A percentile compares a stretch with the other conserved stretches of the same genome.
phyloP scores from a whole-genome alignment of 2,113 vertebrate species.

The Aythya baeri region DNA sequence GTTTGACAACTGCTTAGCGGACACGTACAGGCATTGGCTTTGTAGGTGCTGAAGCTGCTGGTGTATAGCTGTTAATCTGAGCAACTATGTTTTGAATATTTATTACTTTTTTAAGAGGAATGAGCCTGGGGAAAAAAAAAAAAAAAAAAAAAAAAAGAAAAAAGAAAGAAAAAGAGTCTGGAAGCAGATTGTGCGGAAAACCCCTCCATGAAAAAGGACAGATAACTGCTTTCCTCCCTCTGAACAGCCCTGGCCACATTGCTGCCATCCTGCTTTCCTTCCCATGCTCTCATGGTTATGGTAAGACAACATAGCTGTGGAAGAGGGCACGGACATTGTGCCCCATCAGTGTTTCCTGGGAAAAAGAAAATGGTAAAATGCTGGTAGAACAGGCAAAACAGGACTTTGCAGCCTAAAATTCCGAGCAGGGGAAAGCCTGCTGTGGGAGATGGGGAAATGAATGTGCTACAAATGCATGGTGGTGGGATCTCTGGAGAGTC shows the following conservation, averaged over 20 bases:
- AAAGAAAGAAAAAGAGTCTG: background rate
- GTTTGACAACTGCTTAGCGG: slow-evolving; percentile 23
- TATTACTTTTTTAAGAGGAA: slow-evolving; percentile 31
- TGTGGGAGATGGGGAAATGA: background rate
- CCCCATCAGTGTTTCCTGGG: background rate
- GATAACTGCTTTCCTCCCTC: background rate
- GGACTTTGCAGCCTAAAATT: background rate
- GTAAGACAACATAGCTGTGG: background rate
- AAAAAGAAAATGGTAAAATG: background rate
- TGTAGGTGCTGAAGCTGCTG: slow-evolving; percentile 42
- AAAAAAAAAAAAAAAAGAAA: too few species aligned
- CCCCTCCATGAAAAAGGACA: background rate
- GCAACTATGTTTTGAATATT: slow-evolving; percentile 50
- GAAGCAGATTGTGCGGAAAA: background rate
- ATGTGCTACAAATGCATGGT: rapidly evolving
- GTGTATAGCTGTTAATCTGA: background rate
- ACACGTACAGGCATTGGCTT: background rate
- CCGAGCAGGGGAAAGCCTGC: background rate
- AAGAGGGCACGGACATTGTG: background rate
- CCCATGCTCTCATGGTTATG: background rate
- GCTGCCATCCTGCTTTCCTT: background rate
- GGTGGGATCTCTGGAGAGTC: background rate
- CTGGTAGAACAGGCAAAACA: background rate
- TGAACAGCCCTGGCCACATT: background rate
- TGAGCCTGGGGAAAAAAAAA: background rate